These are phyloP conservation scores for Coluber constrictor DNA, from an alignment of 2,797 vertebrate species.

Conservation along the genomic window DNA sequence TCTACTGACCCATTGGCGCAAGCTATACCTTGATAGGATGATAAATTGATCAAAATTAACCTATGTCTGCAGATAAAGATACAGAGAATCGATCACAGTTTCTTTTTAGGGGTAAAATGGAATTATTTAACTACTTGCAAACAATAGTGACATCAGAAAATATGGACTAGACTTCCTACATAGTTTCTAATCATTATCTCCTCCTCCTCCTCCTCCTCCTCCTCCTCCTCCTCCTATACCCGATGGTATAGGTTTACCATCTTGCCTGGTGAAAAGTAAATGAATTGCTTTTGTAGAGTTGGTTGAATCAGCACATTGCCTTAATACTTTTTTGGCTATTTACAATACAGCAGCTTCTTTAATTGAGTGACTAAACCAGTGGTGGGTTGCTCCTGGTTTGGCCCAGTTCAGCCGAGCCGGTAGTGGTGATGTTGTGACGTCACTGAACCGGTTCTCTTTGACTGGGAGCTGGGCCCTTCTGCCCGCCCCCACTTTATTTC, in stretches of 20 bases:
- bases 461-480: no score
- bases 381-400: no score
- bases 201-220: background rate
- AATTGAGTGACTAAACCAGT: background rate
- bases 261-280: background rate
- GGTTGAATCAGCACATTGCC: background rate
- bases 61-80: background rate
- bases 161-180: background rate
- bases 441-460: no score
- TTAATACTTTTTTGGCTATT: background rate
- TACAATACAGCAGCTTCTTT: background rate
- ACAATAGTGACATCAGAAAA: background rate
- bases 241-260: background rate
- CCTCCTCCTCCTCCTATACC: background rate
- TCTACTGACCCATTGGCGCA: background rate
- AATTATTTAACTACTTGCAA: background rate
- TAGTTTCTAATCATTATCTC: background rate
- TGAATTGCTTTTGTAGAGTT: background rate
- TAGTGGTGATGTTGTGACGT: no score
- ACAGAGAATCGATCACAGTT: background rate
- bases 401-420: no score
- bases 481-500: no score
- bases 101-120: background rate
- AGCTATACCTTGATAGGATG: background rate
- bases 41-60: background rate